Evolutionary conservation across 2,113 vertebrate species (phyloP), one percentile per base, ranked within the genome.

Genomic region (Myiagra hebetior): DNA sequence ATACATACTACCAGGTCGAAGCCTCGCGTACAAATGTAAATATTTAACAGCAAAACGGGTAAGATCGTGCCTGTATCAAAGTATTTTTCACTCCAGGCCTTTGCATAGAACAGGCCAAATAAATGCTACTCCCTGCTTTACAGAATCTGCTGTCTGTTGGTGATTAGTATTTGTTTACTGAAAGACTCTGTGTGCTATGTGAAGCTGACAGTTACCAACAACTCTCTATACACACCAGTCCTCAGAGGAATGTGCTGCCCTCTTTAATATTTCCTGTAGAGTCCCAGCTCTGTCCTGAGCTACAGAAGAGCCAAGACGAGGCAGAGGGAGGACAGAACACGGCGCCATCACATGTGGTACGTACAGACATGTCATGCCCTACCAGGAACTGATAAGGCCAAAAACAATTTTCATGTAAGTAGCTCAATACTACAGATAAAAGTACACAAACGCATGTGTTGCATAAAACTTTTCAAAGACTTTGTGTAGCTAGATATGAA

Each of bases 401-500:
- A 81, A 81, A 92, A 37, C 49, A 79, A 57, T 91, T 79, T 91
- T 94, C 26, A 53, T 46, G 27, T 84, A 62, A 73, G 88, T 11
- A 89, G 50, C 74, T 85, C 53, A 79, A 9, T 39, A 23, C 50
- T 86, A 52, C 37, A 91, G 91, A 93, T 95, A 85, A 91, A 93
- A 80, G 64, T 31, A 68, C 49, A 87, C 73, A 26, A 96, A 84
- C 0, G 16, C 27, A 26, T 56, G 52, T n/a, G 69, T 96, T 96
- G 93, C 96, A 95, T 57, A 87, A 93, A 96, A 81, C 77, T 81
- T 91, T 87, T 84, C 93, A 91, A 87, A 96, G 93, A 30, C 70
- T 3, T 2, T 27, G 69, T 76, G 53, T 56, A 91, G 49, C 67
- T 50, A 91, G 93, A 95, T 95, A 85, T 22, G 85, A 89, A 83